Conservation (phyloP, 1,140 invertebrate species). For the Dreissena polymorpha region DNA sequence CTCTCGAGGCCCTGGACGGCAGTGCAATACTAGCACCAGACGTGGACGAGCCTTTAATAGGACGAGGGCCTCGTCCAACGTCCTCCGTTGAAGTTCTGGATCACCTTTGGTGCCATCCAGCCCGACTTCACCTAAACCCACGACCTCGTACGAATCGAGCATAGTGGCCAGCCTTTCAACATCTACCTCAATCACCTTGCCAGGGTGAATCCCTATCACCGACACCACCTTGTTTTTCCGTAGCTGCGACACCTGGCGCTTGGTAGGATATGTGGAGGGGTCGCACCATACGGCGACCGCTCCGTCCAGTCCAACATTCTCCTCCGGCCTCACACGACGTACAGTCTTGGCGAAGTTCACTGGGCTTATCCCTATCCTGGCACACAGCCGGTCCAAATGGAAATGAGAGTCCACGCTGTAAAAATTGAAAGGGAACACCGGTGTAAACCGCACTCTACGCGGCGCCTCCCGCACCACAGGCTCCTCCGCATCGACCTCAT, state of each 20-base stretch:
- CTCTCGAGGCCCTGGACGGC: no score
- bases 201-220: no score
- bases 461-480: neutral
- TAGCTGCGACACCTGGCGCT: no score
- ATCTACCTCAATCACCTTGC: neutral
- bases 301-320: neutral
- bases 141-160: no score
- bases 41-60: no score
- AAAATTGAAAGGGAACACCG: neutral
- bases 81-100: neutral
- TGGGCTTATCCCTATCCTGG: no score
- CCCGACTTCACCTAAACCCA: no score
- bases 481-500: no score
- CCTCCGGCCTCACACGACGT: neutral
- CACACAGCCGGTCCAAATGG: conserved; percentile 14
- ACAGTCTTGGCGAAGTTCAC: no score
- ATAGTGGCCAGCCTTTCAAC: no score
- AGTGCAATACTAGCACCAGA: no score
- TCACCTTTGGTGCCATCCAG: no score
- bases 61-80: neutral
- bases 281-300: conserved; percentile 21
- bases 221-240: neutral
- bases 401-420: conserved; percentile 5
- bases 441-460: neutral
- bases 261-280: neutral